Evolutionary conservation across 2,888 invertebrate genomes (phyloP).

Genomic region (Punctoribates punctum): DNA sequence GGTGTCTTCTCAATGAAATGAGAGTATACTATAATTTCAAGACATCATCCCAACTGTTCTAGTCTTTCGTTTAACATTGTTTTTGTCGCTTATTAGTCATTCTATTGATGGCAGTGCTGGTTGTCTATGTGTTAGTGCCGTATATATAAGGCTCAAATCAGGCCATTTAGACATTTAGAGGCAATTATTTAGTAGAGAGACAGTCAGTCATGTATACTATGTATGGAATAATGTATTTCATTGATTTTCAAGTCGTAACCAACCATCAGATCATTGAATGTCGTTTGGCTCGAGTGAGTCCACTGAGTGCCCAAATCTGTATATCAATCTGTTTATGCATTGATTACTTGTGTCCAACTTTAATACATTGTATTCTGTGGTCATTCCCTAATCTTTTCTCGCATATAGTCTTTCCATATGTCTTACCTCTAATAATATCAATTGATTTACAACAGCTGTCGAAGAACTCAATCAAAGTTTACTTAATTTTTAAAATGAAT

Average conservation of each 20-base stretch:
- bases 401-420: neutral
- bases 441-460: neutral
- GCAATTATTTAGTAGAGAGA: conserved; percentile 28
- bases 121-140: neutral
- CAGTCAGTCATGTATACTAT: conserved; percentile 21
- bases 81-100: conserved; percentile 20
- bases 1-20: conserved; percentile 23
- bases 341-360: conserved; percentile 5
- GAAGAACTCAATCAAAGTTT: neutral
- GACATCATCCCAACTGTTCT: neutral
- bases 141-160: conserved; percentile 9
- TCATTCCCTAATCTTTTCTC: neutral
- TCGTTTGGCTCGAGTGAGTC: neutral
- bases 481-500: neutral
- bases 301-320: neutral
- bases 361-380: neutral
- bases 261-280: conserved; percentile 2
- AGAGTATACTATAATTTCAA: neutral
- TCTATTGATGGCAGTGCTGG: neutral
- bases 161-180: conserved; percentile 28
- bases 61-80: neutral
- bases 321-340: conserved; percentile 13
- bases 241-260: conserved; percentile 27
- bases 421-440: neutral
- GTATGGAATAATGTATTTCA: conserved; percentile 10